phyloP scores from a whole-genome alignment of 2,888 invertebrate genomes.

The Sinodicranocentrus sp. region DNA sequence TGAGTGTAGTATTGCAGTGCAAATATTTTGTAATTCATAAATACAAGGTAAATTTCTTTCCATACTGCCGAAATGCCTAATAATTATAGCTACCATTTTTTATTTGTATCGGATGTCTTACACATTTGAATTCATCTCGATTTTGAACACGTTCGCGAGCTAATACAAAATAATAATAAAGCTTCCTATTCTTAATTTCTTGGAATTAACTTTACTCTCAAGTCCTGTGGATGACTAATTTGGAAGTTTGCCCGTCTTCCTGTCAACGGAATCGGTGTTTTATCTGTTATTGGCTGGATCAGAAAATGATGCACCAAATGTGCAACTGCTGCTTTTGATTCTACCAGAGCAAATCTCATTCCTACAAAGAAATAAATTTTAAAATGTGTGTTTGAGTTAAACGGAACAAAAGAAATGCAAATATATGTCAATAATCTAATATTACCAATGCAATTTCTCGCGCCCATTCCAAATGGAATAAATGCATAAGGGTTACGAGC shows the following conservation, averaged over 20 bases:
- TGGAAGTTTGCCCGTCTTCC: constrained; percentile 30
- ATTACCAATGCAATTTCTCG: constrained; percentile 63
- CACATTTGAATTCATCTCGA: no score
- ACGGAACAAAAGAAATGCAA: neutral
- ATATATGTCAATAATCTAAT: neutral
- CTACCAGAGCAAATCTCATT: constrained; percentile 41
- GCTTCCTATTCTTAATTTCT: no score
- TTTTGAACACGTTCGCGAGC: no score
- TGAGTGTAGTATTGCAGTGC: no score
- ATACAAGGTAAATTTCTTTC: no score
- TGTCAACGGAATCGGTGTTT: constrained; percentile 35
- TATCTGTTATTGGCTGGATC: constrained; percentile 28
- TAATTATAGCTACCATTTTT: no score
- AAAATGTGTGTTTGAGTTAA: constrained; percentile 13
- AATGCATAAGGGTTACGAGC: constrained; percentile 36
- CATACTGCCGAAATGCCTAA: no score
- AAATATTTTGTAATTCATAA: no score
- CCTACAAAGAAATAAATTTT: neutral
- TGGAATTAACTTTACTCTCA: constrained; percentile 24
- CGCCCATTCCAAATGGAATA: constrained; percentile 36
- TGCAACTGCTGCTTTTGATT: no score
- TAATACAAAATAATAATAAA: no score
- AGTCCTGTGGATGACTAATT: neutral
- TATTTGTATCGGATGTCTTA: no score
- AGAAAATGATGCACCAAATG: constrained; percentile 37